Base-by-base conservation (phyloP, 1,140 invertebrate species). In the Papilio polytes region DNA sequence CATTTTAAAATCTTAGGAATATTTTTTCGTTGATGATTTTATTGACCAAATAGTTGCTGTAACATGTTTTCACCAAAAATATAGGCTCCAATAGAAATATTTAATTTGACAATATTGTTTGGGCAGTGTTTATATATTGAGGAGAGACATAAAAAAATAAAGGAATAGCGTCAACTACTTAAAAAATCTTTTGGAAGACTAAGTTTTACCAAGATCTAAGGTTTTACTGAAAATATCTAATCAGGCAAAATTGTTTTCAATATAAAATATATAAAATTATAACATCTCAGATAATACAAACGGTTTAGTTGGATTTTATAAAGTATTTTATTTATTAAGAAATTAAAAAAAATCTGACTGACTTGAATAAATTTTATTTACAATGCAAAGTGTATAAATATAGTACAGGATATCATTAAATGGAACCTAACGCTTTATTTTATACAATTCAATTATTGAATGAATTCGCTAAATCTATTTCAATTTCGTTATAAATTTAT, bases 11-110 rank as follows among this genome's bases (percentile, higher is more conserved):
- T 87, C 88, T 88, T 92, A 94, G 87, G 88, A 94, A 91, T 92
- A 89, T 80, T 86, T 87, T 77, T 93, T 93, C 91, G 90, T 91
- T 91, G 91, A 89, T 85, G 82, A 82, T 85, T 82, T 82, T 84
- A 78, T 87, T 78, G 77, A 78, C 77, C 77, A 78, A 78, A 78
- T 78, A 59, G 77, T 78, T 66, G 46, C 13, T 78, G 56, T 48
- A 78, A 46, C 77, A 51, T 20, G 36, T 59, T 18, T 66, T 63
- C 41, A 59, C 77, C 77, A 78, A 56, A 78, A 78, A 31, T n/a
- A 18, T 53, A 41, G 74, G 26, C 51, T 78, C 53, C 51, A 7
- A 78, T 18, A 51, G 15, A 36, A n/a, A 78, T 31, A 53, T 53
- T 31, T 74, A 74, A 74, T 76, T 26, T 51, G 46, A 76, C 74